These are phyloP conservation scores for Pissodes strobi DNA, from an alignment of 1,140 invertebrate genomes.

Conservation along the genomic window DNA sequence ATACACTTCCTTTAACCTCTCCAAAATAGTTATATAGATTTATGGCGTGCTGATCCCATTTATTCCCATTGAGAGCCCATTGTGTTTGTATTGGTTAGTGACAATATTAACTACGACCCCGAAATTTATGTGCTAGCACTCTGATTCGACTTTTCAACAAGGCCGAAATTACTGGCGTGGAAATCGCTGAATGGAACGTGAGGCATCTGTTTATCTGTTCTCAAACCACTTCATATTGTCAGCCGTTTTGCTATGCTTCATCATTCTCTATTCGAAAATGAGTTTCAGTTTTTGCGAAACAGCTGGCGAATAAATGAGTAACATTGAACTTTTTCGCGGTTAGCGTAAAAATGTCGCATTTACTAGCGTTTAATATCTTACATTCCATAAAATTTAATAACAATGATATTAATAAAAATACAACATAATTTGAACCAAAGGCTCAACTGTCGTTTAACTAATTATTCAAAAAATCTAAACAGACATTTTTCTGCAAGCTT, in stretches of 20 bases:
- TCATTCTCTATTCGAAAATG: slow-evolving; percentile 19
- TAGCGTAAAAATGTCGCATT: too few relatives aligned
- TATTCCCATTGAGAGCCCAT: slow-evolving; percentile 25
- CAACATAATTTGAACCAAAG: too few relatives aligned
- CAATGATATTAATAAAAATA: too few relatives aligned
- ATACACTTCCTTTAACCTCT: too few relatives aligned
- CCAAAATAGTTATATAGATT: slow-evolving; percentile 26
- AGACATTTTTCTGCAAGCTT: too few relatives aligned
- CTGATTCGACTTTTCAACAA: slow-evolving; percentile 8
- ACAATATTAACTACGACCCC: slow-evolving; percentile 20
- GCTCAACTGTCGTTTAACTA: too few relatives aligned
- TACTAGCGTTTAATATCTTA: too few relatives aligned
- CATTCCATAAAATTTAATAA: too few relatives aligned
- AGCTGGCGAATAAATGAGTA: too few relatives aligned
- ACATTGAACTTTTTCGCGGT: too few relatives aligned
- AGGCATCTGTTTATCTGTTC: slow-evolving; percentile 27
- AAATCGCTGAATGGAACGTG: slow-evolving; percentile 16
- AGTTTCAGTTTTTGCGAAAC: too few relatives aligned
- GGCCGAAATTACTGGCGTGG: slow-evolving; percentile 17
- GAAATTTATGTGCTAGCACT: slow-evolving; percentile 17
- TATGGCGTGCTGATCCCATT: slow-evolving; percentile 20
- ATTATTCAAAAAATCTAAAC: too few relatives aligned
- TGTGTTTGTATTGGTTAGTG: slow-evolving; percentile 32
- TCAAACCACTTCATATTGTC: slow-evolving; percentile 4
- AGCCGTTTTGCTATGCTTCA: slow-evolving; percentile 12